These are phyloP conservation scores for Antechinus flavipes DNA, from an alignment of 2,113 vertebrate genomes.

Conservation along the genomic window DNA sequence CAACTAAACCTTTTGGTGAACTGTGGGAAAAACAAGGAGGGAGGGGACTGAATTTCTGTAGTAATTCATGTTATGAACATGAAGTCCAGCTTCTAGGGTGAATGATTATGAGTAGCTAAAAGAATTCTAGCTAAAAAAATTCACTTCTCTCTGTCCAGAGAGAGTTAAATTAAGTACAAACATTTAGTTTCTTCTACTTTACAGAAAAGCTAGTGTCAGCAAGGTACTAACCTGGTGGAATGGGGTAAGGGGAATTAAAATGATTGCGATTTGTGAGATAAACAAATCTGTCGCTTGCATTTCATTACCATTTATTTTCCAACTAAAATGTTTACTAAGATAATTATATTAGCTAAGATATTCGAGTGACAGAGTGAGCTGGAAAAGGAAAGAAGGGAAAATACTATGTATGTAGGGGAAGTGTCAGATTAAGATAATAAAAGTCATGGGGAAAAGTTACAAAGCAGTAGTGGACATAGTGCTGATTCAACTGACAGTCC, in stretches of 20 bases:
- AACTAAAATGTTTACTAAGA: background rate
- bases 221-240: background rate
- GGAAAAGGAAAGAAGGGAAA: background rate
- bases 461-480: background rate
- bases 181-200: background rate
- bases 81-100: background rate
- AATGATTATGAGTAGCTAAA: background rate
- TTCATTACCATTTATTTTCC: conserved; percentile 1
- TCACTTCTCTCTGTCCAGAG: background rate
- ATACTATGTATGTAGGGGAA: background rate
- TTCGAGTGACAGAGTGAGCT: background rate
- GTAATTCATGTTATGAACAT: background rate
- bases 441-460: background rate
- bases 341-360: background rate
- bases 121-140: background rate
- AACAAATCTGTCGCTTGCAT: background rate
- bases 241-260: background rate
- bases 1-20: background rate
- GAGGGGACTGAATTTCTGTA: background rate
- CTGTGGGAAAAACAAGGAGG: background rate
- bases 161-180: background rate
- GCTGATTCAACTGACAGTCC: background rate
- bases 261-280: background rate
- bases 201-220: background rate
- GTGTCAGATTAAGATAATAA: background rate